phyloP scores from a whole-genome alignment of 2,888 invertebrate genomes.

The Agrotis clavis region DNA sequence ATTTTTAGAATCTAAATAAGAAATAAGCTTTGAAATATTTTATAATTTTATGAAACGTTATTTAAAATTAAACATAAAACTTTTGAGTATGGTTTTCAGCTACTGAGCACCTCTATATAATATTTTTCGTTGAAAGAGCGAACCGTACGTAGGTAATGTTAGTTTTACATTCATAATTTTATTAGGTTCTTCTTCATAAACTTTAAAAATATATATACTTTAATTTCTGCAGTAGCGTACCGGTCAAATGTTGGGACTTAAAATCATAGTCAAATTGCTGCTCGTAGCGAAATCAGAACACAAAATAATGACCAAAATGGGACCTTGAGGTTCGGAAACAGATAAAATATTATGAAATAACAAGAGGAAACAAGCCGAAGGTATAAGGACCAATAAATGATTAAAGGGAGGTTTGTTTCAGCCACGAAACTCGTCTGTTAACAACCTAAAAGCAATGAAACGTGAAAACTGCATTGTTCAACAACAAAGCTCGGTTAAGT shows the following conservation, averaged over 20 bases:
- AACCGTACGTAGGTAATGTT: constrained; percentile 48
- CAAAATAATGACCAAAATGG: constrained; percentile 14
- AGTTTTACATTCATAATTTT: constrained; percentile 57
- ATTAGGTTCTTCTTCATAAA: constrained; percentile 48
- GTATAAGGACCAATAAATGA: constrained; percentile 40
- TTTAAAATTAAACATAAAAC: constrained; percentile 17
- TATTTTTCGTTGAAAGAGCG: constrained; percentile 42
- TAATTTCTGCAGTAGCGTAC: constrained; percentile 30
- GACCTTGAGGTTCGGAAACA: not conserved
- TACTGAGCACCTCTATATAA: constrained; percentile 22
- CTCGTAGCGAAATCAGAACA: constrained; percentile 7
- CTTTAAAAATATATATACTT: constrained; percentile 40
- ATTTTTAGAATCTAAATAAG: not conserved
- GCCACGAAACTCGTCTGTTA: constrained; percentile 35
- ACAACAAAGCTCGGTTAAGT: constrained; percentile 58
- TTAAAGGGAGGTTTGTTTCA: constrained; percentile 47
- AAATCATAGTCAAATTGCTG: constrained; percentile 35
- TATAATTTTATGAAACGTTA: not conserved
- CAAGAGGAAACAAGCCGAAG: constrained; percentile 16
- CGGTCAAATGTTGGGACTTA: constrained; percentile 8
- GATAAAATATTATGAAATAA: constrained; percentile 19
- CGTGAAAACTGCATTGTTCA: constrained; percentile 61
- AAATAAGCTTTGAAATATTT: not conserved
- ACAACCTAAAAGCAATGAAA: constrained; percentile 58
- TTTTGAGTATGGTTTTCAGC: constrained; percentile 25